Base-by-base conservation (phyloP, 1,140 invertebrate genomes). In the Drosophila lowei region DNA sequence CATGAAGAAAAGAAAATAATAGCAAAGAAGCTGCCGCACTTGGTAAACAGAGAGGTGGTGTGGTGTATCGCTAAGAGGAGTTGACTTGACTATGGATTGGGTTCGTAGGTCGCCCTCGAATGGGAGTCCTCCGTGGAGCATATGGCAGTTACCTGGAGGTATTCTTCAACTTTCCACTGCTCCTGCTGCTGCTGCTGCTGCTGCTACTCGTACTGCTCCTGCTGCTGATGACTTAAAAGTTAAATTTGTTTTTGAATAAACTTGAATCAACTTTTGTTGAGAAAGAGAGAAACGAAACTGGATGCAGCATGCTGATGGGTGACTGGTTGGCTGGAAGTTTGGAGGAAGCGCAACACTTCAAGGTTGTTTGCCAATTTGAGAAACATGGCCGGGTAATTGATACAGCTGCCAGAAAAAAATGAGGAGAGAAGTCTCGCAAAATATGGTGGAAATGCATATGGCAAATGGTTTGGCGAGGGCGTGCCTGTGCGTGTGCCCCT, bases 201-300 rank as follows among this genome's bases (percentile, higher is more conserved):
- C 16, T 18, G 18, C 53, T 42, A 21, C 56, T 61, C 25, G 15
- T 60, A 21, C 48, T 47, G 74, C 64, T 48, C 23, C 56, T 77
- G 34, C 34, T 48, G 63, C 57, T 63, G 81, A 86, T 85, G 81
- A 80, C 77, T 86, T 86, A 85, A 86, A 85, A 85, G 77, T 85
- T 85, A 86, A 85, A 85, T 85, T 86, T 77, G 74, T 75, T 86
- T 85, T 73, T 62, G 58, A 77, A 77, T 71, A 86, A 80, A 86
- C 81, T 85, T 86, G 76, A 86, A 86, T 86, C 81, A 85, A 85
- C 63, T 85, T 85, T 80, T 50, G 57, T 59, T 55, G 25, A 34
- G 57, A 30, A 8, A 61, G 60, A 48, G 30, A 46, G 74, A 47
- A 76, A 46, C 11, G 54, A 53, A 61, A 58, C 58, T 54, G 50